Conservation (phyloP, 1,140 invertebrate genomes). For the Heterodera schachtii region DNA sequence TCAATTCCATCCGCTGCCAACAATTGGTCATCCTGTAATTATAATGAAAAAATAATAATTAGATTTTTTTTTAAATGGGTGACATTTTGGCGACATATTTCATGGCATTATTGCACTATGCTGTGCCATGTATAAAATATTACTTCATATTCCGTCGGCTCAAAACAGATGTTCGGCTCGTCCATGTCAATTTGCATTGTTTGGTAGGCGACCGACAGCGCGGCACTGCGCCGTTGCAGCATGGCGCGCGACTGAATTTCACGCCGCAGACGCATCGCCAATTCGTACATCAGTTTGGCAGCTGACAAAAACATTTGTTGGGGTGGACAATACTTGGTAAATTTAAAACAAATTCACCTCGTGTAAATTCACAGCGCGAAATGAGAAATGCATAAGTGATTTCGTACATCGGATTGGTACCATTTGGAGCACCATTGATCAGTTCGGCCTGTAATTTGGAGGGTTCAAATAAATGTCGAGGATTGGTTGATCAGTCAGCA, state of each 20-base stretch:
- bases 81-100: too few species aligned
- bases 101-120: not conserved
- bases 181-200: constrained; percentile 38
- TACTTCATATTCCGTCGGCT: not conserved
- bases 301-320: constrained; percentile 21
- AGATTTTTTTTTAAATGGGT: too few species aligned
- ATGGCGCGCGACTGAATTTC: constrained; percentile 45
- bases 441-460: not conserved
- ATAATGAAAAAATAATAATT: not conserved
- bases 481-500: too few species aligned
- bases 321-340: too few species aligned
- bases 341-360: constrained; percentile 18
- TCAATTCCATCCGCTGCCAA: not conserved
- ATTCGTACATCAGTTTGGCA: constrained; percentile 42
- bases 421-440: not conserved
- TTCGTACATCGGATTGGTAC: constrained; percentile 39
- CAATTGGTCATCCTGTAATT: not conserved
- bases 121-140: not conserved
- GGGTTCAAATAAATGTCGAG: not conserved
- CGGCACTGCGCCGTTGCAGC: constrained; percentile 39
- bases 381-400: constrained; percentile 53
- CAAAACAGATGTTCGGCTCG: constrained; percentile 19
- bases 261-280: constrained; percentile 29
- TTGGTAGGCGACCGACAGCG: constrained; percentile 40
- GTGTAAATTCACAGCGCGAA: constrained; percentile 41